Conservation (phyloP, 1,140 invertebrate genomes). For the Platorchestia sp. region DNA sequence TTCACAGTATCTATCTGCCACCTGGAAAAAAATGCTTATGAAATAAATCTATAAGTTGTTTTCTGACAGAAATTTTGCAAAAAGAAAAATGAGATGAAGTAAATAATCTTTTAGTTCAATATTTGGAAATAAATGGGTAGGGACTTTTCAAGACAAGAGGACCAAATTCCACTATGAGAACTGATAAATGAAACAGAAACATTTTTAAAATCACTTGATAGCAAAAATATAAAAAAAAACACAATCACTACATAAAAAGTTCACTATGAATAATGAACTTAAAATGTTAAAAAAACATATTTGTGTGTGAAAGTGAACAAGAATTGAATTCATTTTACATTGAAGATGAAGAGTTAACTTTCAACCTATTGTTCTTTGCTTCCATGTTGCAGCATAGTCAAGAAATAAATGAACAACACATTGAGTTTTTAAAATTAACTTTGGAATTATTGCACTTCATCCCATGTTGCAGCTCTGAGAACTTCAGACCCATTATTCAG, state of each 20-base stretch:
- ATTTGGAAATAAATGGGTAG: background rate
- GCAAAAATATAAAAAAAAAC: too few relatives aligned
- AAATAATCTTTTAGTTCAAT: background rate
- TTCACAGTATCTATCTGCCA: slow-evolving; percentile 34
- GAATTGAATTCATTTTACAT: too few relatives aligned
- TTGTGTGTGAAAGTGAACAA: too few relatives aligned
- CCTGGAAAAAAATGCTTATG: background rate
- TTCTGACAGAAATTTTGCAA: background rate
- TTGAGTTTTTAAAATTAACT: background rate
- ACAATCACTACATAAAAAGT: too few relatives aligned
- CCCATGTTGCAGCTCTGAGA: background rate
- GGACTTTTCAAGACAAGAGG: background rate
- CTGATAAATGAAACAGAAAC: background rate
- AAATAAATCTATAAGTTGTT: background rate
- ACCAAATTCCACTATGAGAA: background rate
- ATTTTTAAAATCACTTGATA: too few relatives aligned
- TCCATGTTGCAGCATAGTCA: too few relatives aligned
- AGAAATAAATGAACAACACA: too few relatives aligned
- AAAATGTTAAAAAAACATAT: too few relatives aligned
- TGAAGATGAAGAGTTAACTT: too few relatives aligned
- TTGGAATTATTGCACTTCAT: background rate
- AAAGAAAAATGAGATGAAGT: background rate
- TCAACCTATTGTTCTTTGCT: too few relatives aligned
- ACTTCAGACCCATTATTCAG: too few relatives aligned
- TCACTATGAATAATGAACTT: too few relatives aligned